Evolutionary conservation across 2,888 invertebrate genomes (phyloP).

Genomic region (Crocallis elinguaria): DNA sequence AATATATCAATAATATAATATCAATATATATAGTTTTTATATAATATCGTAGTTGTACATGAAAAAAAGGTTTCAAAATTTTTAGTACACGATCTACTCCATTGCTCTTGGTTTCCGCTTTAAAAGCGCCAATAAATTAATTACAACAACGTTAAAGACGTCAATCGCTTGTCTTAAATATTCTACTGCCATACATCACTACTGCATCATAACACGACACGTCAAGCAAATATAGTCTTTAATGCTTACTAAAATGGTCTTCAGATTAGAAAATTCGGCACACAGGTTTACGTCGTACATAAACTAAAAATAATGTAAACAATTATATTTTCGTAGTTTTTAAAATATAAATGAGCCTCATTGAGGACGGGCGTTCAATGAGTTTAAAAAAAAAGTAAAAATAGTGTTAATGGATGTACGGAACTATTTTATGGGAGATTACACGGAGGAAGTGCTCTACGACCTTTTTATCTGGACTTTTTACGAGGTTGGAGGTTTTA

Average conservation of each 20-base stretch:
- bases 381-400: conserved; percentile 69
- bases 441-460: conserved; percentile 74
- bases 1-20: too few species aligned
- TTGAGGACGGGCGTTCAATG: conserved; percentile 82
- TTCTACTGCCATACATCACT: conserved; percentile 57
- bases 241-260: conserved; percentile 55
- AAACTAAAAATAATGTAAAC: conserved; percentile 75
- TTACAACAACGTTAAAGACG: conserved; percentile 76
- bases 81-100: conserved; percentile 47
- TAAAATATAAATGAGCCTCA: conserved; percentile 73
- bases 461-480: conserved; percentile 77
- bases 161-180: conserved; percentile 70
- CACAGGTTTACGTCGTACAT: conserved; percentile 68
- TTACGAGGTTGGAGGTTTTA: conserved; percentile 79
- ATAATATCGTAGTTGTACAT: too few species aligned
- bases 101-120: conserved; percentile 63
- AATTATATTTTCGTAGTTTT: conserved; percentile 76
- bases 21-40: too few species aligned
- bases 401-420: conserved; percentile 76
- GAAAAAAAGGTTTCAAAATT: neutral
- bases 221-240: conserved; percentile 60
- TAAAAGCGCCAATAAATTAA: conserved; percentile 81
- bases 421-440: conserved; percentile 74
- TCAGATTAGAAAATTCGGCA: conserved; percentile 75
- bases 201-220: conserved; percentile 40